Evolutionary conservation across 2,888 invertebrate species (phyloP), one percentile per base, ranked within the genome.

Genomic region (Didymodactylos carnosus): DNA sequence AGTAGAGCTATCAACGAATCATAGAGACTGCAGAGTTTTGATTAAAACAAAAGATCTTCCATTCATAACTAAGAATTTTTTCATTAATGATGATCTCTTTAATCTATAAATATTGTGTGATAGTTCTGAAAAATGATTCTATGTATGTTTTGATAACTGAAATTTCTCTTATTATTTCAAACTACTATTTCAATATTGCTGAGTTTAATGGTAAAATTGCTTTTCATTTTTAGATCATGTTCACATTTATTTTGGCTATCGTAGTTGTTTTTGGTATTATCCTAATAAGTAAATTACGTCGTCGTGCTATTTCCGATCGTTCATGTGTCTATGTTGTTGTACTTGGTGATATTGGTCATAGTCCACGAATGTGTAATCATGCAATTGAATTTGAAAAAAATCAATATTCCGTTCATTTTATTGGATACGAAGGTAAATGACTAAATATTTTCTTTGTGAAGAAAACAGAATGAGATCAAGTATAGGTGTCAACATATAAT

Each of bases 341-440:
- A 16, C 39, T 75, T 1, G 75, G 75, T 13, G 75, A 75, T 39
- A 62, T 75, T 35, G 75, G 72, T 16, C 35, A 43, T 16, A 75
- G 75, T 69, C 75, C 75, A 43, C 62, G 75, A 5, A 75, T 75
- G 69, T 69, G 43, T 11, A 72, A 72, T 39, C 75, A 75, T 69
- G 72, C 72, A 40, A 16, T 75, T 10, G 51, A 72, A 25, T 40
- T 75, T 10, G 23, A 23, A 11, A 75, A 70, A 10, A 41, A 69
- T 29, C 40, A 41, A 23, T 75, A 72, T 41, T 23, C 25, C 39
- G 41, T 75, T 5, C 23, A 72, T 10, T 46, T 75, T 27, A 72
- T 75, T 40, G 75, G 75, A 29, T 75, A 75, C 46, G 39, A 39
- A 41, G 74, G 74, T 74, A 23, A 39, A n/a, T 51, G 11, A 62